Conservation (phyloP, 2,797 vertebrate species). For the Cottoperca gobio region DNA sequence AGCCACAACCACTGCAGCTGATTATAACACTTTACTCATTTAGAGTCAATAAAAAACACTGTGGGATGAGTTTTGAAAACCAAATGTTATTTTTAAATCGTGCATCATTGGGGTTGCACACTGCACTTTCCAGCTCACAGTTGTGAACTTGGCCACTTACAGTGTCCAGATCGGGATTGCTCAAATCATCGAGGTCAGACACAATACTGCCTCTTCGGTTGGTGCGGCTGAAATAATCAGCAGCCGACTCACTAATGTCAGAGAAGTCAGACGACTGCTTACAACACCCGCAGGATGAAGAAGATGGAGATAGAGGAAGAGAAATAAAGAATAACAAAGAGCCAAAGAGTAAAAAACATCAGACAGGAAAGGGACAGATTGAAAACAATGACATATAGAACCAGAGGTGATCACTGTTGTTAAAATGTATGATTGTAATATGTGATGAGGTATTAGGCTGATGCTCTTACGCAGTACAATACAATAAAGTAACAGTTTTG, state of each 20-base stretch:
- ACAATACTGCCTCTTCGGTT: slow-evolving; percentile 94
- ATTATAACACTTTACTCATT: not conserved
- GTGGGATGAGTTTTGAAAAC: slow-evolving; percentile 34
- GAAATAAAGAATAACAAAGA: slow-evolving; percentile 42
- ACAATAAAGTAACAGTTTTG: not conserved
- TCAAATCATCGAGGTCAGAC: slow-evolving; percentile 92
- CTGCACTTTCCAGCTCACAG: slow-evolving; percentile 40
- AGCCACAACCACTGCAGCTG: slow-evolving; percentile 5
- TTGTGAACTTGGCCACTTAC: slow-evolving; percentile 86
- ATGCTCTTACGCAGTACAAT: not conserved
- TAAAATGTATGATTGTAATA: not conserved
- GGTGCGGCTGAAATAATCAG: slow-evolving; percentile 97
- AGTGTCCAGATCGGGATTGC: slow-evolving; percentile 88
- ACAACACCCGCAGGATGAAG: slow-evolving; percentile 46
- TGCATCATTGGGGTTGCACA: slow-evolving; percentile 46
- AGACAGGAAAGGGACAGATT: slow-evolving; percentile 12
- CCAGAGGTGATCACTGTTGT: not conserved
- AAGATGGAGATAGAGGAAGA: slow-evolving; percentile 31
- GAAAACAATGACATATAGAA: slow-evolving; percentile 19
- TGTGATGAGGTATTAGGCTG: not conserved
- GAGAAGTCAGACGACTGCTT: slow-evolving; percentile 91
- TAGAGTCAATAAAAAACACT: slow-evolving; percentile 5
- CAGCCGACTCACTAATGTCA: slow-evolving; percentile 91
- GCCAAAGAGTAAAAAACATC: slow-evolving; percentile 1
- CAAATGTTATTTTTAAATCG: slow-evolving; percentile 41